A percentile compares a stretch with the other conserved stretches of the same genome.
These are phyloP conservation scores for Platysternon megacephalum DNA, from an alignment of 2,113 vertebrate species.

Conservation along the genomic window DNA sequence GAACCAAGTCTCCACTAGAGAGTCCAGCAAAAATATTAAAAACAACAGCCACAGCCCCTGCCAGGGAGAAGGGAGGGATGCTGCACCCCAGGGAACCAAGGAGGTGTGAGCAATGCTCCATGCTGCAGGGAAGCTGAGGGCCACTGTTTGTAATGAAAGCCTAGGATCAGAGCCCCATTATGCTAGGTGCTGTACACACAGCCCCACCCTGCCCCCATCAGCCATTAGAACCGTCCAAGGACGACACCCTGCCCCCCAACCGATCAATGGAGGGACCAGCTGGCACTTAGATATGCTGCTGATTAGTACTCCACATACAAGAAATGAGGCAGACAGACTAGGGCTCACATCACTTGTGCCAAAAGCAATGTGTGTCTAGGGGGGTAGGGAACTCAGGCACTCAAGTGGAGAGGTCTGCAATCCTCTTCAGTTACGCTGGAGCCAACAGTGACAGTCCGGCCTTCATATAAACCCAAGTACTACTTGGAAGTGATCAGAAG, in stretches of 20 bases:
- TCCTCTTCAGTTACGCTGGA: background rate
- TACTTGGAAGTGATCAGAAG: fast-evolving
- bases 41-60: background rate
- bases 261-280: fast-evolving
- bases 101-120: background rate
- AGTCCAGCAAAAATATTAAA: fast-evolving
- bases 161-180: background rate
- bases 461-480: background rate
- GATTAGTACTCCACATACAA: background rate
- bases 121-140: background rate
- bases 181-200: background rate
- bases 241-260: fast-evolving
- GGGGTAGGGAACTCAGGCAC: background rate
- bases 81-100: background rate
- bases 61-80: background rate
- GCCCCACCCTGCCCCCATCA: background rate
- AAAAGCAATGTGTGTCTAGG: background rate
- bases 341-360: background rate
- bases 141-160: background rate
- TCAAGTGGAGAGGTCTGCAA: background rate
- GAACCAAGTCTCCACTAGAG: background rate
- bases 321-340: background rate
- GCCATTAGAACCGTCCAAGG: fast-evolving
- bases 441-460: background rate
- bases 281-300: background rate